Base-by-base conservation (phyloP, 2,113 vertebrate species). In the Regulus satrapa region DNA sequence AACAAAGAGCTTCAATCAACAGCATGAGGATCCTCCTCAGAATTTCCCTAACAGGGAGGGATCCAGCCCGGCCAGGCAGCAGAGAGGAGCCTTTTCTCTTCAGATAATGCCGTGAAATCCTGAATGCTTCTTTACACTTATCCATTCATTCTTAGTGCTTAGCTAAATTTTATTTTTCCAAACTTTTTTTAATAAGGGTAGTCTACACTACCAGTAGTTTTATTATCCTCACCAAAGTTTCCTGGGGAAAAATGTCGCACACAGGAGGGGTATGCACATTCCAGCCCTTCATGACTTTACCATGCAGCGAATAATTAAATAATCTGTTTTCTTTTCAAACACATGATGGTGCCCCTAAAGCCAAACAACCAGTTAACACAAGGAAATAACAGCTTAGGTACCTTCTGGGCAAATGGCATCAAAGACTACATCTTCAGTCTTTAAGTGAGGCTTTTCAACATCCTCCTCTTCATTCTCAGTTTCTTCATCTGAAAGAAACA, bases 401-500 rank as follows among this genome's bases (percentile, higher is more conserved):
- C 99, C 98, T 34, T 96, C 75, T 41, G 99, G 99, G 83, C 99
- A 99, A 88, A 98, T 81, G 2, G 91, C 97, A 71, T 98, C 98
- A 75, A 98, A 93, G 66, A 85, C 90, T 32, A 96, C 97, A 28
- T 96, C 97, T 56, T 99, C 98, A 20, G 83, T 97, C 69, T 98
- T 98, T 88, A 97, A 95, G 68, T 98, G 97, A 58, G 97, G 97
- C 17, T 98, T 98, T 7, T 98, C 97, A 40, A 98, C 98, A 17
- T 98, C 98, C 26, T 98, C 97, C 68, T 98, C 98, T n/a, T 98
- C 97, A 16, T 97, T 98, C 31, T 98, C 97, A 12, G 98, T 96
- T 9, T 98, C 97, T 73, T 98, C 98, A 73, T 97, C 99, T 99
- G 88, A 63, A 90, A 96, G 40, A 92, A 87, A 89, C 87, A 66